Conservation (phyloP, 2,797 vertebrate genomes). For the Erpetoichthys calabaricus region DNA sequence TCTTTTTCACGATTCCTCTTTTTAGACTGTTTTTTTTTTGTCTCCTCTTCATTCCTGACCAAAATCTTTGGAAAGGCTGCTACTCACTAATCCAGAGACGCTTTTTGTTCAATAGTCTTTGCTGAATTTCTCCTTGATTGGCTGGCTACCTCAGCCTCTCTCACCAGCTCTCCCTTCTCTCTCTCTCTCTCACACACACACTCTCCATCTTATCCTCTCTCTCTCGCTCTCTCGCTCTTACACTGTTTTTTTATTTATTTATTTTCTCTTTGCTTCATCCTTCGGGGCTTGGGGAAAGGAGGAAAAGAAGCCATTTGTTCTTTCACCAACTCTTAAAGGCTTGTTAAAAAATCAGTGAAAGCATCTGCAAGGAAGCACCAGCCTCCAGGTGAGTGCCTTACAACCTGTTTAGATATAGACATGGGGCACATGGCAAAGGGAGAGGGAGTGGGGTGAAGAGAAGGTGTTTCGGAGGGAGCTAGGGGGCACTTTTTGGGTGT, state of each 20-base stretch:
- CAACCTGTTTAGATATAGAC: too few relatives aligned
- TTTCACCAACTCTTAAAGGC: too few relatives aligned
- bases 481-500: too few relatives aligned
- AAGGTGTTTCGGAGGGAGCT: too few relatives aligned
- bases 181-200: conserved; percentile 16
- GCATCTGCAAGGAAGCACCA: too few relatives aligned
- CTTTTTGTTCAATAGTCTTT: conserved; percentile 22
- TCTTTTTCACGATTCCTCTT: conserved; percentile 5
- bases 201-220: conserved; percentile 11
- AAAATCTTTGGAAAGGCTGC: conserved; percentile 17
- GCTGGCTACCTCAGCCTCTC: conserved; percentile 30
- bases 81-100: conserved; percentile 24
- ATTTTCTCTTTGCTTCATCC: too few relatives aligned
- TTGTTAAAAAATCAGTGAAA: too few relatives aligned
- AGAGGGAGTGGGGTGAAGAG: too few relatives aligned
- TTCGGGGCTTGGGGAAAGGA: too few relatives aligned
- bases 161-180: conserved; percentile 31
- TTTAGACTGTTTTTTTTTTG: conserved; percentile 6
- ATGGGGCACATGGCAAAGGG: too few relatives aligned
- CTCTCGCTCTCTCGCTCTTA: conserved; percentile 18
- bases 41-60: conserved; percentile 1
- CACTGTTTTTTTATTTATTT: background rate
- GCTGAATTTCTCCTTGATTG: conserved; percentile 33
- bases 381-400: too few relatives aligned
- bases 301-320: too few relatives aligned